Evolutionary conservation across 2,888 invertebrate genomes (phyloP), one percentile per base, ranked within the genome.

Genomic region (Phasia obesa): DNA sequence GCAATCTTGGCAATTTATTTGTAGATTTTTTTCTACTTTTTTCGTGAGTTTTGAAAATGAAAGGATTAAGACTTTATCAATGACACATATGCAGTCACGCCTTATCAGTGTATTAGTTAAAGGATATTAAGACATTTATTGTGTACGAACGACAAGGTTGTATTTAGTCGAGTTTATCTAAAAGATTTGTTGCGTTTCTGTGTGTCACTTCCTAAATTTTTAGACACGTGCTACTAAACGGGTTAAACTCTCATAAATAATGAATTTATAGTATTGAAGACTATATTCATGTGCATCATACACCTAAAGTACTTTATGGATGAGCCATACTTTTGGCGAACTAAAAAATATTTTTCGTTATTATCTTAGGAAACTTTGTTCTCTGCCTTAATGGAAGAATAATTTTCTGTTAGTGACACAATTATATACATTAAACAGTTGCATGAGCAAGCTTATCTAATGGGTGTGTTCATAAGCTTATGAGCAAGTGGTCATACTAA

Each of bases 1-100:
- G 79, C 83, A 79, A 79, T 83, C 75, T 55, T 42, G 70, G 13
- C 60, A 67, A 83, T 75, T 75, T 77, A 69, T 73, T 67, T 27
- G 13, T 6, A 25, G 21, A 6, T 6, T 38, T 47, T 19, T 19
- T 53, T 42, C 35, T 47, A 13, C 25, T 15, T 15, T 47, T 57
- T 65, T 44, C 13, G 1, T 4, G n/a, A 7, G 23, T 38, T 31
- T 47, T 21, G 51, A 53, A 38, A 77, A 62, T 31, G 17, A 60
- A 67, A 62, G 62, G 73, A 65, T 57, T 70, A 53, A 57, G 13
- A 77, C 7, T 80, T 73, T 53, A 65, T 35, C 70, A 23, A 25
- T 15, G 38, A 73, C 27, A 62, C 17, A 23, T 11, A n/a, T 7
- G n/a, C 49, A 60, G 49, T 62, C 53, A 47, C 19, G 49, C 6